Conservation (phyloP, 2,113 vertebrate species). For the Dromaius novaehollandiae region DNA sequence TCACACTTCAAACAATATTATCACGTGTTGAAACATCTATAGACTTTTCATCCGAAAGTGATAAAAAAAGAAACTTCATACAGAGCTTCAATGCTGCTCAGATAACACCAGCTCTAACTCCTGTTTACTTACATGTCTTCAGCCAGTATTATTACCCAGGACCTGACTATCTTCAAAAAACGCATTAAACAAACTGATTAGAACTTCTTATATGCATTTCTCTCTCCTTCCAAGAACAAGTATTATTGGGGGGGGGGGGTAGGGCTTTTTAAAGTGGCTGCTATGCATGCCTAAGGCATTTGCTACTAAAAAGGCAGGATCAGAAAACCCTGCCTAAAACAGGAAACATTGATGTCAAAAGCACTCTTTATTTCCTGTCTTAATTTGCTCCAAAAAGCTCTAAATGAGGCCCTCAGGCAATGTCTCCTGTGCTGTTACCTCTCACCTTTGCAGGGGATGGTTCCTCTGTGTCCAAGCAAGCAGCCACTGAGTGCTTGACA, state of each 20-base stretch:
- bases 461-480: not conserved
- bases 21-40: not conserved
- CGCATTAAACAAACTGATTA: not conserved
- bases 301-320: not conserved
- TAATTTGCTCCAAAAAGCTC: not conserved
- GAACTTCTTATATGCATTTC: not conserved
- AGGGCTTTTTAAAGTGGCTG: not conserved
- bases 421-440: not conserved
- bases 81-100: not conserved
- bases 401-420: not conserved
- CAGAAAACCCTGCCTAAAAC: not conserved
- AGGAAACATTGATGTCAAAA: not conserved
- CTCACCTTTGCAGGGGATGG: not conserved
- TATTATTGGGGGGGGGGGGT: too few species aligned
- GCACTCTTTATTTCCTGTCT: not conserved
- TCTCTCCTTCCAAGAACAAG: not conserved
- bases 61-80: not conserved
- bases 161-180: not conserved
- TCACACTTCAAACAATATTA: not conserved
- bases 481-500: not conserved
- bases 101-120: not conserved
- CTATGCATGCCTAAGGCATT: not conserved
- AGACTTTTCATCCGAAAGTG: not conserved
- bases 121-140: not conserved
- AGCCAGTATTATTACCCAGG: not conserved